These are phyloP conservation scores for Gymnoscelis rufifasciata DNA, from an alignment of 2,888 invertebrate genomes.

Conservation along the genomic window DNA sequence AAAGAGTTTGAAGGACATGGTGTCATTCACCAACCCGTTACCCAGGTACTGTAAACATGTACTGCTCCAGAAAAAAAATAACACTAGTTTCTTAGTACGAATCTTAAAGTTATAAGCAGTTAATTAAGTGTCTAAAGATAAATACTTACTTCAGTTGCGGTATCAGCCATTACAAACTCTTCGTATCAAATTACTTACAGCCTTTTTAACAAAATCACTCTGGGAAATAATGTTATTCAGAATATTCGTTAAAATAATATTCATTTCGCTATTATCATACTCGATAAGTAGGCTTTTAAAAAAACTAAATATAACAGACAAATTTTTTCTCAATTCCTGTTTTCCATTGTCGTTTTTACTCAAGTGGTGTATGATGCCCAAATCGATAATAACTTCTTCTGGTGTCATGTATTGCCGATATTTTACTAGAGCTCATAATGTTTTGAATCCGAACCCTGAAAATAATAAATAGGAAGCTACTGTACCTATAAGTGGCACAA, in stretches of 20 bases:
- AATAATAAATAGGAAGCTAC: constrained; percentile 24
- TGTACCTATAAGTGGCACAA: too few relatives aligned
- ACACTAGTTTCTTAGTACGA: not conserved
- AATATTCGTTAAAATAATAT: constrained; percentile 54
- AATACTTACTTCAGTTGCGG: constrained; percentile 51
- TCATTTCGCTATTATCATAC: constrained; percentile 61
- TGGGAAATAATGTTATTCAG: constrained; percentile 53
- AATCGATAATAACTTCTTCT: constrained; percentile 52
- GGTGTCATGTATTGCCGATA: constrained; percentile 56
- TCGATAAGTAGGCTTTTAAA: constrained; percentile 54
- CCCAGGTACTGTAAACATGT: too few relatives aligned
- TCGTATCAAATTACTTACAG: constrained; percentile 19
- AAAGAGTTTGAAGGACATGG: too few relatives aligned
- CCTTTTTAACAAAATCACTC: constrained; percentile 29
- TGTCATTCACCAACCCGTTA: too few relatives aligned
- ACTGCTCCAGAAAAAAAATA: too few relatives aligned
- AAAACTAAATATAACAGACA: constrained; percentile 45
- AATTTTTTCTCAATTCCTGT: constrained; percentile 39
- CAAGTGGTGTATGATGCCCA: constrained; percentile 50
- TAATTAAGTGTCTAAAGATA: too few relatives aligned
- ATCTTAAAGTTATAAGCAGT: too few relatives aligned
- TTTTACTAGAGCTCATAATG: constrained; percentile 43
- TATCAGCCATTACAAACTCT: constrained; percentile 39
- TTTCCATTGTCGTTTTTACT: constrained; percentile 43
- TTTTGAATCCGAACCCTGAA: constrained; percentile 53